Conservation (phyloP, 1,140 invertebrate species). For the Apis mellifera region DNA sequence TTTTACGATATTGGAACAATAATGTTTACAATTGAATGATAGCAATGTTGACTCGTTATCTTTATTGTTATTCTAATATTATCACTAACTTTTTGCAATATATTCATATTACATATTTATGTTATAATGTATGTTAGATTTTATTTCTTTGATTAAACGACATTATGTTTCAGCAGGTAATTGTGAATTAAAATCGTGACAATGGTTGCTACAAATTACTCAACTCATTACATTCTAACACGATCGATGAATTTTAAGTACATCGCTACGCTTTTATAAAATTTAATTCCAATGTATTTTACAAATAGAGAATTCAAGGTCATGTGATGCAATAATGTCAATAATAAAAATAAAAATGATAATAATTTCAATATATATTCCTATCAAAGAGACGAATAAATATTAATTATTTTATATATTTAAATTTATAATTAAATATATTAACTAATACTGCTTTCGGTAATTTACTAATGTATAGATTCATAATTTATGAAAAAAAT, state of each 20-base stretch:
- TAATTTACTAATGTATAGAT: neutral
- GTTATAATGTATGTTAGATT: neutral
- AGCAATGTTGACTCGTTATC: neutral
- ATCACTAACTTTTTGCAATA: neutral
- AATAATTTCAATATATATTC: neutral
- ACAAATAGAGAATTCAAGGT: neutral
- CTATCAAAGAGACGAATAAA: neutral
- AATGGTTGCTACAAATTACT: neutral
- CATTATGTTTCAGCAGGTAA: neutral
- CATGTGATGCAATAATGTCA: neutral
- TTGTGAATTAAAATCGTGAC: neutral
- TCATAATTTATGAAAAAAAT: neutral
- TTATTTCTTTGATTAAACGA: constrained; percentile 15
- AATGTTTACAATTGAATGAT: neutral
- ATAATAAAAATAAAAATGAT: neutral
- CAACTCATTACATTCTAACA: neutral
- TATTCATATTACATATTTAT: neutral
- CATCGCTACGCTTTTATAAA: neutral
- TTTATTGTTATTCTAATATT: neutral
- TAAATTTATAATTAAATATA: neutral
- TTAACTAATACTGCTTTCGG: neutral
- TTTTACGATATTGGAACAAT: neutral
- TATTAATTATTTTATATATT: too few relatives aligned
- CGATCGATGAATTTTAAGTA: neutral
- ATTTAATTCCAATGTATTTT: neutral